These are phyloP conservation scores for Caenorhabditis tropicalis DNA, from an alignment of 1,140 invertebrate species.

Conservation along the genomic window DNA sequence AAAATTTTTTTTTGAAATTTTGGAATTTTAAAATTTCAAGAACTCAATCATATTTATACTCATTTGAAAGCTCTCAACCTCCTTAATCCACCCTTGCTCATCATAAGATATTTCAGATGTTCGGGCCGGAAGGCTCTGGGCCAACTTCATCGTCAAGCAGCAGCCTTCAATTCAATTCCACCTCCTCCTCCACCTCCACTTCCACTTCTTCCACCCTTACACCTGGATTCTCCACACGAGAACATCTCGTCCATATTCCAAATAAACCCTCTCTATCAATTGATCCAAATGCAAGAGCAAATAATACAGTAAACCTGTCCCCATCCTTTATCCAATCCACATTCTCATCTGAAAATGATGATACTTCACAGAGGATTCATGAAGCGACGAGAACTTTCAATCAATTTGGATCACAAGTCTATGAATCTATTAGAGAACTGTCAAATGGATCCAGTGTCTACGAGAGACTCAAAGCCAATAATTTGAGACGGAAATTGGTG, in stretches of 20 bases:
- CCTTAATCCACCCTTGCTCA: not conserved
- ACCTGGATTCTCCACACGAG: slow-evolving; percentile 26
- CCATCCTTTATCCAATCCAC: slow-evolving; percentile 45
- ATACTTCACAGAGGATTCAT: slow-evolving; percentile 35
- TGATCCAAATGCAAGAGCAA: slow-evolving; percentile 45
- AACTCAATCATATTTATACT: too few species aligned
- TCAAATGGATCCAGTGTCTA: not conserved
- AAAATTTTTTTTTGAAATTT: too few species aligned
- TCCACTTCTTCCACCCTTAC: too few species aligned
- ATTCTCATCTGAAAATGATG: not conserved
- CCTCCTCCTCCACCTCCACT: not conserved
- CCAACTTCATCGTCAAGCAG: too few species aligned
- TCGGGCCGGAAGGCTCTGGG: slow-evolving; percentile 6
- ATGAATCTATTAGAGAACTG: slow-evolving; percentile 8
- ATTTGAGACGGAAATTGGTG: not conserved
- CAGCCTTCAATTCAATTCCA: too few species aligned
- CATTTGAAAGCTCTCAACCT: too few species aligned
- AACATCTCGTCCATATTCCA: slow-evolving; percentile 48
- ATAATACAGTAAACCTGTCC: not conserved
- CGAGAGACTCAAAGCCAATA: slow-evolving; percentile 27
- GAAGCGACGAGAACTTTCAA: slow-evolving; percentile 42
- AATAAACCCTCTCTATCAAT: slow-evolving; percentile 50
- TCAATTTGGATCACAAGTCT: slow-evolving; percentile 44
- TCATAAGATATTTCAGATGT: not conserved
- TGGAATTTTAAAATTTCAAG: too few species aligned